phyloP scores from a whole-genome alignment of 2,888 invertebrate genomes.

The Ormyrus rosae region DNA sequence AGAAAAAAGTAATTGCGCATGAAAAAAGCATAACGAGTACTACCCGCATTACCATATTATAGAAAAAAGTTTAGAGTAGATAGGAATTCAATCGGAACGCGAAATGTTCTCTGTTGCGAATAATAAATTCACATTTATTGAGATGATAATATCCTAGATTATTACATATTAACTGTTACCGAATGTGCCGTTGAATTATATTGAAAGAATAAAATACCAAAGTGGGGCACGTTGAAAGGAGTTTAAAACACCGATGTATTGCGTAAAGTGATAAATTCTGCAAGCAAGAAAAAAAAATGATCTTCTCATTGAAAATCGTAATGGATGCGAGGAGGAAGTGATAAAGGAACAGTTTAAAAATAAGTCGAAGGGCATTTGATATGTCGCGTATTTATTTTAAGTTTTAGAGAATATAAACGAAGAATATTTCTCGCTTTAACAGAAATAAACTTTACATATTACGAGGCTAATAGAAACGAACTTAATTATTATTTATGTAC shows the following conservation, averaged over 20 bases:
- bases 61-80: conserved; percentile 50
- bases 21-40: conserved; percentile 15
- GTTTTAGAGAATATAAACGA: conserved; percentile 16
- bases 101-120: conserved; percentile 46
- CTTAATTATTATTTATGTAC: not conserved
- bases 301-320: conserved; percentile 25
- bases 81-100: conserved; percentile 42
- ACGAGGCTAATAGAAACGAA: conserved; percentile 10
- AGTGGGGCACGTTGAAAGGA: conserved; percentile 29
- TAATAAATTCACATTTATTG: conserved; percentile 44
- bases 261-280: conserved; percentile 21
- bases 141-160: conserved; percentile 38
- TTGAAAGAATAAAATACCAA: conserved; percentile 40
- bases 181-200: conserved; percentile 55
- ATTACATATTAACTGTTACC: conserved; percentile 54
- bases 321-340: conserved; percentile 3
- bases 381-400: conserved; percentile 29
- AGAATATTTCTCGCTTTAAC: not conserved
- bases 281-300: not conserved
- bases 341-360: not conserved
- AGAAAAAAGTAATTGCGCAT: not conserved
- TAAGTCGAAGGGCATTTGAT: conserved; percentile 11
- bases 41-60: conserved; percentile 36
- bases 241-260: not conserved
- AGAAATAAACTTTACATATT: conserved; percentile 10